These are phyloP conservation scores for Agriopis leucophaearia DNA, from an alignment of 2,888 invertebrate species.

Conservation along the genomic window DNA sequence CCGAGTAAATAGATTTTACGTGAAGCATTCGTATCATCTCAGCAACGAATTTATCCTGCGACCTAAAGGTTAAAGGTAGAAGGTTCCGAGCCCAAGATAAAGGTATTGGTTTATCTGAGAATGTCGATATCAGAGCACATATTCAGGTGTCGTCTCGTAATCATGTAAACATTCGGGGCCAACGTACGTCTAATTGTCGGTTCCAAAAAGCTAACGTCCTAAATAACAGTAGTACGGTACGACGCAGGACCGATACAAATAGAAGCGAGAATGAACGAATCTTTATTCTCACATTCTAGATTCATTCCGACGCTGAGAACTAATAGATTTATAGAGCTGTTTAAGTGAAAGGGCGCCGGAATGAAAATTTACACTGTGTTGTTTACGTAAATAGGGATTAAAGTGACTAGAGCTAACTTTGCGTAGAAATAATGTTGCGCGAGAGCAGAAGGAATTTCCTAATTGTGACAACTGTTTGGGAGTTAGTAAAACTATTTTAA, in stretches of 20 bases:
- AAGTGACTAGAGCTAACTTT: conserved; percentile 19
- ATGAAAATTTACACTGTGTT: conserved; percentile 26
- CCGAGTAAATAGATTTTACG: conserved; percentile 39
- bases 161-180: conserved; percentile 61
- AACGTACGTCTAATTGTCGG: conserved; percentile 69
- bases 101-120: conserved; percentile 32
- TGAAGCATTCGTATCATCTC: conserved; percentile 32
- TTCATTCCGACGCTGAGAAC: conserved; percentile 30
- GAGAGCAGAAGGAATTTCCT: conserved; percentile 26
- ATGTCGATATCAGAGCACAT: conserved; percentile 17
- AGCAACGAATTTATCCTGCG: conserved; percentile 35
- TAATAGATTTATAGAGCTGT: conserved; percentile 40
- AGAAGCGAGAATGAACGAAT: conserved; percentile 45
- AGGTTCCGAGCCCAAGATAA: conserved; percentile 25
- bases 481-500: conserved; percentile 26
- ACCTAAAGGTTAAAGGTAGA: conserved; percentile 37
- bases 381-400: conserved; percentile 31
- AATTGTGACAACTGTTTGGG: conserved; percentile 24
- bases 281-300: conserved; percentile 43
- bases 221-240: conserved; percentile 63
- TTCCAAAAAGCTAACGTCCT: conserved; percentile 64
- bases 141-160: conserved; percentile 26
- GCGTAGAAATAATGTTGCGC: conserved; percentile 10
- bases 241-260: conserved; percentile 57
- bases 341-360: conserved; percentile 26